These are phyloP conservation scores for Acropora yongei DNA, from an alignment of 64 coral and sea anemone species.

Conservation along the genomic window DNA sequence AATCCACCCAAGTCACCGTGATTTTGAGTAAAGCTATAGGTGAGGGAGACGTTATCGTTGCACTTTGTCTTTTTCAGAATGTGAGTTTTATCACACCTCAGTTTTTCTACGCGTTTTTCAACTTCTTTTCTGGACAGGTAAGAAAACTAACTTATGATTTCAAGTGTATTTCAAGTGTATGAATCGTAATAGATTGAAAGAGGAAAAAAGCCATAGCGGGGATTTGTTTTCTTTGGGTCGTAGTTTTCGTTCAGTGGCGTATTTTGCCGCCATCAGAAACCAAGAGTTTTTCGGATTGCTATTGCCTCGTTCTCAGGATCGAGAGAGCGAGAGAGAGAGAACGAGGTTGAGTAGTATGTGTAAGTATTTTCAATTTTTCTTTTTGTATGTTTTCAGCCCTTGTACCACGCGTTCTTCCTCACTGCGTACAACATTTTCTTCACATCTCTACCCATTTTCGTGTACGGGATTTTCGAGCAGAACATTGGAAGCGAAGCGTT, in stretches of 20 bases:
- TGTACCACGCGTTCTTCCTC: slow-evolving; percentile 95
- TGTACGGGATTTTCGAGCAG: slow-evolving; percentile 96
- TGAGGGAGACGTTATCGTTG: not conserved
- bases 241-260: too few relatives aligned
- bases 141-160: not conserved
- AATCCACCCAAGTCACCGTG: too few relatives aligned
- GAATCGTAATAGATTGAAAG: too few relatives aligned
- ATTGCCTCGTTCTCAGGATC: not conserved
- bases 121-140: slow-evolving; percentile 92
- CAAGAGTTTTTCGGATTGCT: not conserved
- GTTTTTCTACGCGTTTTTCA: slow-evolving; percentile 96
- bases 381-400: slow-evolving; percentile 68
- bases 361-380: too few relatives aligned
- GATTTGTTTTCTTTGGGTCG: too few relatives aligned
- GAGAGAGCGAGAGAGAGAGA: too few relatives aligned
- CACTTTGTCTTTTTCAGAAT: slow-evolving; percentile 74
- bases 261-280: too few relatives aligned
- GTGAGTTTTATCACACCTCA: slow-evolving; percentile 96
- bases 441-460: slow-evolving; percentile 92
- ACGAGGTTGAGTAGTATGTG: too few relatives aligned
- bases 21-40: not conserved
- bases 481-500: slow-evolving; percentile 70
- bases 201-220: too few relatives aligned
- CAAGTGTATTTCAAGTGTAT: too few relatives aligned
- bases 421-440: slow-evolving; percentile 97